Percentiles rank a stretch among this genome's conserved stretches.
phyloP scores from a whole-genome alignment of 2,797 vertebrate genomes.

The Phrynocephalus guinanensis region DNA sequence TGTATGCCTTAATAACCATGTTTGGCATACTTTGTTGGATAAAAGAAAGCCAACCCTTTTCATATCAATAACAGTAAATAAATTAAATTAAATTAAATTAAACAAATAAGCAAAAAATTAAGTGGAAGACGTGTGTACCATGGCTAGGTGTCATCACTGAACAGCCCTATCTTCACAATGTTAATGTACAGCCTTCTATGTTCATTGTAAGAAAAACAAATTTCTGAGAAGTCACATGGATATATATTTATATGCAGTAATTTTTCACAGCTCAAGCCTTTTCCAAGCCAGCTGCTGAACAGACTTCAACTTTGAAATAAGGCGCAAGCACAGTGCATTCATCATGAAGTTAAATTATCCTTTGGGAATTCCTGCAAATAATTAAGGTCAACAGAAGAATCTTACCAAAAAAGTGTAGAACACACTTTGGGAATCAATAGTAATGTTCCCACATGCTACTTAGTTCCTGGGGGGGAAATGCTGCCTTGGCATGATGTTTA shows the following conservation, averaged over 20 bases:
- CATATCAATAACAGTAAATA: no score
- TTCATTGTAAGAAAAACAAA: not conserved
- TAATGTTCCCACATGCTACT: not conserved
- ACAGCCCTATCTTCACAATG: not conserved
- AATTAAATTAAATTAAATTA: no score
- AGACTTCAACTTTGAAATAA: not conserved
- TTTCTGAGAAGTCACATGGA: not conserved
- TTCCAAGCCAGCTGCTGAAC: not conserved
- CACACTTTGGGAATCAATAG: constrained; percentile 41
- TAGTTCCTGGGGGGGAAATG: not conserved
- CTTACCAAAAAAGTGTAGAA: not conserved
- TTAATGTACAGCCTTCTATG: not conserved
- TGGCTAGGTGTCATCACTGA: not conserved
- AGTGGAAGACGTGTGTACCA: not conserved
- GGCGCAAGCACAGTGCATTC: not conserved
- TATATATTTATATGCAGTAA: no score
- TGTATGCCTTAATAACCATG: no score
- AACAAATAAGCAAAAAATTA: no score
- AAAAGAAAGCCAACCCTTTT: no score
- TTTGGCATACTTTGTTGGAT: no score
- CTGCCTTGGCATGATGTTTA: not conserved
- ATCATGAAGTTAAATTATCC: not conserved
- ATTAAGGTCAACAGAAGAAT: constrained; percentile 4
- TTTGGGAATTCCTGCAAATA: not conserved
- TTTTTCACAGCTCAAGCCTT: no score